phyloP scores from a whole-genome alignment of 2,888 invertebrate genomes.

The Drosophila diplacantha region DNA sequence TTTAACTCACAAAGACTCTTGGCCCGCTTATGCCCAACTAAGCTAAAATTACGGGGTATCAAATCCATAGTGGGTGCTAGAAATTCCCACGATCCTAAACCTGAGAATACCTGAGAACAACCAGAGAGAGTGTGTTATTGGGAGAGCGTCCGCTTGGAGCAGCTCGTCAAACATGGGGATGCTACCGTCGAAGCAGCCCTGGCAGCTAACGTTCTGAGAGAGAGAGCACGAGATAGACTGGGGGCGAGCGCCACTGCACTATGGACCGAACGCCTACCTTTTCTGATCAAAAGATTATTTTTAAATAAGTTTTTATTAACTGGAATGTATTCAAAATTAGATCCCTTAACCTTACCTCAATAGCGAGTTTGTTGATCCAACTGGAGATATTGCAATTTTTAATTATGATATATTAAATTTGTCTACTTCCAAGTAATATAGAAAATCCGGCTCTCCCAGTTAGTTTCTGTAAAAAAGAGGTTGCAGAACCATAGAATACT shows the following conservation, averaged over 20 bases:
- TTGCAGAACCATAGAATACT: too few relatives aligned
- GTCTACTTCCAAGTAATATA: too few relatives aligned
- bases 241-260: slow-evolving; percentile 10
- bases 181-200: slow-evolving; percentile 16
- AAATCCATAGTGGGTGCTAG: slow-evolving; percentile 48
- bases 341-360: too few relatives aligned
- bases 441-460: too few relatives aligned
- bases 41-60: not conserved
- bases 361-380: too few relatives aligned
- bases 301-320: too few relatives aligned
- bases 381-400: too few relatives aligned
- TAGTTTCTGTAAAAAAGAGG: too few relatives aligned
- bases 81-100: slow-evolving; percentile 60
- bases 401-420: too few relatives aligned
- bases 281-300: rapidly evolving
- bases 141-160: slow-evolving; percentile 5
- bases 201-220: slow-evolving; percentile 8
- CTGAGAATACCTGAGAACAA: slow-evolving; percentile 43
- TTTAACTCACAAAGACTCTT: not conserved
- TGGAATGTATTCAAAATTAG: too few relatives aligned
- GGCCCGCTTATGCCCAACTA: not conserved
- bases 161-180: slow-evolving; percentile 16
- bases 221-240: slow-evolving; percentile 15
- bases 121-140: slow-evolving; percentile 3
- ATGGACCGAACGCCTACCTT: not conserved